Evolutionary conservation across 2,113 vertebrate species (phyloP).

Genomic region (Tiliqua scincoides): DNA sequence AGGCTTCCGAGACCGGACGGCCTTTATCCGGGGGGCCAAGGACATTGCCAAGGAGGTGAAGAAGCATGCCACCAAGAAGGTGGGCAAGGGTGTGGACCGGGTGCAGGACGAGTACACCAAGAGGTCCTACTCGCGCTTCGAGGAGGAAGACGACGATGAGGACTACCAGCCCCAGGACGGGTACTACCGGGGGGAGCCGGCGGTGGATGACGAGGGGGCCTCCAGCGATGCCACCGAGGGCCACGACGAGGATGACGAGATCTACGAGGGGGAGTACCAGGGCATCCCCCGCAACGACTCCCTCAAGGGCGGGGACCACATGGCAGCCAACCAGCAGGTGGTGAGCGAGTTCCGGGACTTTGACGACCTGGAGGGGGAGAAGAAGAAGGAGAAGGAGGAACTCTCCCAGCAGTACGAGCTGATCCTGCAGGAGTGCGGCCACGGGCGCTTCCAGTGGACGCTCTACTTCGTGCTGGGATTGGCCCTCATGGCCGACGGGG

Average conservation of each 20-base stretch:
- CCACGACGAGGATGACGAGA: constrained; percentile 96
- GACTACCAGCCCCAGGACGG: constrained; percentile 83
- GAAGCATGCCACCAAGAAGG: constrained; percentile 91
- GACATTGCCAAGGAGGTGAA: constrained; percentile 98
- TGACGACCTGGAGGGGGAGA: constrained; percentile 79
- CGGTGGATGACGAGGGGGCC: constrained; percentile 86
- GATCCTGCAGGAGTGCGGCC: constrained; percentile 96
- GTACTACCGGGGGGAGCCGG: constrained; percentile 78
- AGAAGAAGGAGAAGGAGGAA: constrained; percentile 90
- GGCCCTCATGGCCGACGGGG: constrained; percentile 95
- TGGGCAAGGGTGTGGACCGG: constrained; percentile 88
- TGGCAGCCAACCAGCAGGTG: neutral
- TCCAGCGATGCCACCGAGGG: constrained; percentile 97
- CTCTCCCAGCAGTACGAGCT: constrained; percentile 94
- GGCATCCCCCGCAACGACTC: constrained; percentile 93
- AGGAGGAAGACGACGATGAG: constrained; percentile 92
- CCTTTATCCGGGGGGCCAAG: constrained; percentile 96
- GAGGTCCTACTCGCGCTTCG: constrained; percentile 92
- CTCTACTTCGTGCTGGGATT: constrained; percentile 96
- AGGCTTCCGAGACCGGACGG: constrained; percentile 89
- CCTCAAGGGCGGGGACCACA: constrained; percentile 70
- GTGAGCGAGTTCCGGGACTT: constrained; percentile 78
- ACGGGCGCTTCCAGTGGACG: constrained; percentile 97
- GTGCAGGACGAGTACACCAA: constrained; percentile 93
- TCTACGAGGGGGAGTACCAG: constrained; percentile 98